Percentiles rank a stretch among this genome's conserved stretches.
Evolutionary conservation across 2,797 vertebrate genomes (phyloP).

Genomic region (Tinamus major): DNA sequence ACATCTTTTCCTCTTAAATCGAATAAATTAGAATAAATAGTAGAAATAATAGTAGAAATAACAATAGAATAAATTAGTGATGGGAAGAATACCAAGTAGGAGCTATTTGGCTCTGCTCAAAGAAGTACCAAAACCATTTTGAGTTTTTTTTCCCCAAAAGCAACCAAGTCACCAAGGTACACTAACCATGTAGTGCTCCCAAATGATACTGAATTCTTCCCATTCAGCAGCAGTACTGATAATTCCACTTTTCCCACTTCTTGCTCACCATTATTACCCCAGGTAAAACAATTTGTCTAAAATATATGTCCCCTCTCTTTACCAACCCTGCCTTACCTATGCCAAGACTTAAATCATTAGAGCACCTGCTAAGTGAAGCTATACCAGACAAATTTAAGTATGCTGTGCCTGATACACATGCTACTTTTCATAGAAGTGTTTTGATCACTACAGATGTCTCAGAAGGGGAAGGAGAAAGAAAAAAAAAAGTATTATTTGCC

Average conservation of each 20-base stretch:
- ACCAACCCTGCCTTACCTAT: not conserved
- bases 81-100: not conserved
- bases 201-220: not conserved
- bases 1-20: constrained; percentile 5
- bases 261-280: not conserved
- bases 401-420: not conserved
- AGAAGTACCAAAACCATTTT: not conserved
- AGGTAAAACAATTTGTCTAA: not conserved
- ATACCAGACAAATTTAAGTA: not conserved
- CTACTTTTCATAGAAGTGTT: not conserved
- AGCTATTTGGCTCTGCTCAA: constrained; percentile 13
- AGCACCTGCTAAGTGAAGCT: not conserved
- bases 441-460: not conserved
- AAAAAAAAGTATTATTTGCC: not conserved
- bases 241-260: not conserved
- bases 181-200: not conserved
- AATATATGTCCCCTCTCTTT: not conserved
- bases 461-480: not conserved
- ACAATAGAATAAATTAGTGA: too few relatives aligned
- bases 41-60: too few relatives aligned
- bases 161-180: not conserved
- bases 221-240: not conserved
- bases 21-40: too few relatives aligned
- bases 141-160: not conserved
- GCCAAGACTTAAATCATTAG: not conserved